Conservation (phyloP, 2,113 vertebrate genomes). For the Periophthalmus modestus region DNA sequence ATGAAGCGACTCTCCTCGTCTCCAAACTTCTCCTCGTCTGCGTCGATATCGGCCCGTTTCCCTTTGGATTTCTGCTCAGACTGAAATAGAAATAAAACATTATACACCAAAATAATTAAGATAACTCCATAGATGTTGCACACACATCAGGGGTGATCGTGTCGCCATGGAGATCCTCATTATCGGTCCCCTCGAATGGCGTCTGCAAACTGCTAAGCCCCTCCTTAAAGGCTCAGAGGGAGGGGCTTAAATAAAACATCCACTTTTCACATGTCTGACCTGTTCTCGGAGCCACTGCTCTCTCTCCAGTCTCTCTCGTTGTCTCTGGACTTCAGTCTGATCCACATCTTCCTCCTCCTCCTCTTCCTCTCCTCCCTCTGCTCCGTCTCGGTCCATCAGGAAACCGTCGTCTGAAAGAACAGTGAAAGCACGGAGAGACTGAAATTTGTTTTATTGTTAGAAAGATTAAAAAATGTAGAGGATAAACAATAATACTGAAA, state of each 20-base stretch:
- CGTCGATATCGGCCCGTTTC: conserved; percentile 59
- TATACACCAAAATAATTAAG: neutral
- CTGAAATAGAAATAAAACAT: conserved; percentile 41
- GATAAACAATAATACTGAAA: too few species aligned
- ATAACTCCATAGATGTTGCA: neutral
- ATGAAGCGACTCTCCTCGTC: conserved; percentile 91
- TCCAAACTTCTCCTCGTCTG: conserved; percentile 81
- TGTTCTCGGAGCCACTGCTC: conserved; percentile 95
- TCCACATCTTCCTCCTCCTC: conserved; percentile 84
- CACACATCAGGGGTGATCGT: too few species aligned
- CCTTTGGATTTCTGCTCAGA: conserved; percentile 76
- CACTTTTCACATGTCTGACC: conserved; percentile 49
- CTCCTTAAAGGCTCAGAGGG: too few species aligned
- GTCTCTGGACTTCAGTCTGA: conserved; percentile 84
- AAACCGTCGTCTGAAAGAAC: conserved; percentile 66
- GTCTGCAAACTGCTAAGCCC: too few species aligned
- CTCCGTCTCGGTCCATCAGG: conserved; percentile 72
- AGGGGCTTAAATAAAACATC: too few species aligned
- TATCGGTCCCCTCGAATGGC: too few species aligned
- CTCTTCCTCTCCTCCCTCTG: conserved; percentile 78
- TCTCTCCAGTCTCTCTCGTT: conserved; percentile 89
- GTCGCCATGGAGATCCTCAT: too few species aligned
- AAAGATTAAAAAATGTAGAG: too few species aligned
- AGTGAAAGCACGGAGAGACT: neutral
- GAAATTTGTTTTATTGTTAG: too few species aligned